Conservation (phyloP, 2,113 vertebrate species). For the Tetrax tetrax region DNA sequence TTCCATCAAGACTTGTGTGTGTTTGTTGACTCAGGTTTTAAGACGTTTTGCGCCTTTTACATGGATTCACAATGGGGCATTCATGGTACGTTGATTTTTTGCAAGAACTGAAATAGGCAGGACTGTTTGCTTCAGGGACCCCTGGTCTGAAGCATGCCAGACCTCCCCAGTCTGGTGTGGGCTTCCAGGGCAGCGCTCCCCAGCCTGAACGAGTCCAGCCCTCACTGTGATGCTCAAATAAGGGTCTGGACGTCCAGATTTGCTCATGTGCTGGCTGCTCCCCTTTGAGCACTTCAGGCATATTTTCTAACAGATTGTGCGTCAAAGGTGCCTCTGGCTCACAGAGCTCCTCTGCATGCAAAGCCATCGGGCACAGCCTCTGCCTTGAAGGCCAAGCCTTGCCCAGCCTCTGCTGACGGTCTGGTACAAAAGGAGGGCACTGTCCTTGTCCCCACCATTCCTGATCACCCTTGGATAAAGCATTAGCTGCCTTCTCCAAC, state of each 20-base stretch:
- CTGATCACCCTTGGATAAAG: background rate
- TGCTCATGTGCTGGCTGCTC: background rate
- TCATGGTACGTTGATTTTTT: background rate
- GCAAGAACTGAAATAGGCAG: background rate
- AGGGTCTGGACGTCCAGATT: background rate
- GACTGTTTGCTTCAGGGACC: background rate
- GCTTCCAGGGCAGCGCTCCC: background rate
- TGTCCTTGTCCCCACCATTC: background rate
- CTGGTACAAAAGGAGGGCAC: background rate
- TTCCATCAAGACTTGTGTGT: background rate
- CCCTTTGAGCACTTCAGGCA: background rate
- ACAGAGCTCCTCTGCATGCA: background rate
- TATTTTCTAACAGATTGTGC: background rate
- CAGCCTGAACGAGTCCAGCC: background rate
- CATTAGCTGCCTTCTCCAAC: background rate
- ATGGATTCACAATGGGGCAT: background rate
- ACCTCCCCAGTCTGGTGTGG: background rate
- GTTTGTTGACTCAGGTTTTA: background rate
- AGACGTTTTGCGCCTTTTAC: background rate
- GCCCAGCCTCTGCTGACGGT: background rate
- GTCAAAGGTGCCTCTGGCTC: background rate
- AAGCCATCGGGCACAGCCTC: accelerated
- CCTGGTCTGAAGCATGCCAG: background rate
- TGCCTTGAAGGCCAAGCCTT: background rate
- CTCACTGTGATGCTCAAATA: background rate